Evolutionary conservation across 1,140 invertebrate species (phyloP).

Genomic region (Zaprionus tsacasi): DNA sequence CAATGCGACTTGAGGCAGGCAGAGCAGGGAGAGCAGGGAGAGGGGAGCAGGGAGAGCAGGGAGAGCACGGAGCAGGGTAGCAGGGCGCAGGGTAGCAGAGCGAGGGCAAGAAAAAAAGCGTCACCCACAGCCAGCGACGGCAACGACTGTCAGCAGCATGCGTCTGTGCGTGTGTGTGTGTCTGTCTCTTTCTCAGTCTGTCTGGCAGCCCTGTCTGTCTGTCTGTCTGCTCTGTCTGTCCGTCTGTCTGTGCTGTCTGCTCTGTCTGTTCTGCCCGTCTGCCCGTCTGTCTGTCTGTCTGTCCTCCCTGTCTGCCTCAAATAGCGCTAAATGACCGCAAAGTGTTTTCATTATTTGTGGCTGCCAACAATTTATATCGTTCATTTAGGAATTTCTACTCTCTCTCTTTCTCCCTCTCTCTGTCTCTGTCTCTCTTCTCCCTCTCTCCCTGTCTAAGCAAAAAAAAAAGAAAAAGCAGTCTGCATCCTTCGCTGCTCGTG

Average conservation of each 20-base stretch:
- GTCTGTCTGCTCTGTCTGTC: too few relatives aligned
- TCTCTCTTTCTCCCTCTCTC: neutral
- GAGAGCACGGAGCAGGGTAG: conserved; percentile 32
- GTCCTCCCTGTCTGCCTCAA: conserved; percentile 57
- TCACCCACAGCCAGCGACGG: conserved; percentile 61
- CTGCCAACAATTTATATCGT: conserved; percentile 82
- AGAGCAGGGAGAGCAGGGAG: neutral
- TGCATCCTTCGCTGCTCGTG: neutral
- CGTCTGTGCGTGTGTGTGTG: conserved; percentile 16
- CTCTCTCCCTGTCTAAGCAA: neutral
- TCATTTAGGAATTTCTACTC: conserved; percentile 76
- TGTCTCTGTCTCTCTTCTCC: neutral
- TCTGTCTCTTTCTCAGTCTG: conserved; percentile 5
- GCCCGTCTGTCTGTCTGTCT: too few relatives aligned
- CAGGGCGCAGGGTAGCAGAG: conserved; percentile 29
- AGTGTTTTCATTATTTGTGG: conserved; percentile 83
- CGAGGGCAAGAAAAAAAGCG: conserved; percentile 55
- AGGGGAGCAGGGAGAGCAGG: conserved; percentile 18
- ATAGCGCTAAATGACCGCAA: conserved; percentile 82
- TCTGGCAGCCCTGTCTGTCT: neutral
- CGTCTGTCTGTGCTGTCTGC: neutral
- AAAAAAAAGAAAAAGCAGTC: neutral
- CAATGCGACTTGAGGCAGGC: conserved; percentile 69
- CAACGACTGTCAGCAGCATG: conserved; percentile 64
- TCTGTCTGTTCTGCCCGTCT: neutral